phyloP scores from a whole-genome alignment of 2,113 vertebrate species.

The Misgurnus anguillicaudatus region DNA sequence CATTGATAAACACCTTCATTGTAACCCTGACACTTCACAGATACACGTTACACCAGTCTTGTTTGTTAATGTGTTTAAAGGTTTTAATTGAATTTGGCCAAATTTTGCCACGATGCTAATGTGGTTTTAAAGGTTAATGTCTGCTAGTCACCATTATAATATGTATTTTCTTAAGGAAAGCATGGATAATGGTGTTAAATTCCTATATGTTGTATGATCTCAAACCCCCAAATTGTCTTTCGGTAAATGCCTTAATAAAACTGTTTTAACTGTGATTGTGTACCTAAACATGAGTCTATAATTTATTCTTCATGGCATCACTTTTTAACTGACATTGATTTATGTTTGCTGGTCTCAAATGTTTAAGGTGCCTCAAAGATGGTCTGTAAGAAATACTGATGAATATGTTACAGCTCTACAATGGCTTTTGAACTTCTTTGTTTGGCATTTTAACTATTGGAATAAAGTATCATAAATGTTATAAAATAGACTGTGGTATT shows the following conservation, averaged over 20 bases:
- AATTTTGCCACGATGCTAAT: neutral
- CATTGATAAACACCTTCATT: neutral
- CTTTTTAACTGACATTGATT: neutral
- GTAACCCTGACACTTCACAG: neutral
- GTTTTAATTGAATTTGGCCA: slow-evolving; percentile 25
- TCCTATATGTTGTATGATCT: neutral
- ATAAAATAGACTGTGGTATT: neutral
- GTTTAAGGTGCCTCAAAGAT: neutral
- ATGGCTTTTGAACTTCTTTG: neutral
- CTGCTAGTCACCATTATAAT: neutral
- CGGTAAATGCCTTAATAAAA: slow-evolving; percentile 48
- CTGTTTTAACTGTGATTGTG: slow-evolving; percentile 11
- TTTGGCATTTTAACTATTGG: neutral
- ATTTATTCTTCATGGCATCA: neutral
- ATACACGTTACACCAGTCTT: neutral
- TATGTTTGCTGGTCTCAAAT: neutral
- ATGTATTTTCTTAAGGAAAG: neutral
- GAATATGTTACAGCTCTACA: neutral
- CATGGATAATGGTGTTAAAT: neutral
- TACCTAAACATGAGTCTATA: neutral
- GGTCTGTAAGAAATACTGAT: neutral
- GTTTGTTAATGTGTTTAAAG: slow-evolving; percentile 6
- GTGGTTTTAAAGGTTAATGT: slow-evolving; percentile 30
- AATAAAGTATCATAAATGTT: neutral
- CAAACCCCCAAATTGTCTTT: neutral